Evolutionary conservation across 2,797 vertebrate species (phyloP).

Genomic region (Acrossocheilus wenchowensis): DNA sequence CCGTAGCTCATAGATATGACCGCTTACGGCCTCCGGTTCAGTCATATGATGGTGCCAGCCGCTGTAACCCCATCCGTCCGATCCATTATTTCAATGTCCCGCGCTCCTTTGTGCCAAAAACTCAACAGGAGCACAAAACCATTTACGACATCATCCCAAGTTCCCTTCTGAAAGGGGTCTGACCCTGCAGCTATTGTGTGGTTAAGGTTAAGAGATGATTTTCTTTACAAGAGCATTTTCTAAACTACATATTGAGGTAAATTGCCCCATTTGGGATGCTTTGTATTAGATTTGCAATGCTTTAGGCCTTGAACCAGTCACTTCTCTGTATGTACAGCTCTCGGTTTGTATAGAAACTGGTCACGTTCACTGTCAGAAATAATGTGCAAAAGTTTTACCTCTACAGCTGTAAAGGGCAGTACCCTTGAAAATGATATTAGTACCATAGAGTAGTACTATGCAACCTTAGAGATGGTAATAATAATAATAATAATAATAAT

Average conservation of each 20-base stretch:
- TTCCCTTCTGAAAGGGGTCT: constrained; percentile 4
- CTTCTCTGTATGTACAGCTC: background rate
- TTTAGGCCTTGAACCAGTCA: background rate
- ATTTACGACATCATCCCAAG: constrained; percentile 41
- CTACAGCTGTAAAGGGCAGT: background rate
- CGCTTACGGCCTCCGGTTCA: constrained; percentile 30
- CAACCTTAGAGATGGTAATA: too few species aligned
- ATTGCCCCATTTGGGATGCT: background rate
- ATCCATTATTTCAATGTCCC: constrained; percentile 41
- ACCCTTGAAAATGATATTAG: background rate
- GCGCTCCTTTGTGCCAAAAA: constrained; percentile 5
- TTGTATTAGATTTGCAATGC: background rate
- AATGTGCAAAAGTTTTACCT: background rate
- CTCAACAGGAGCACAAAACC: constrained; percentile 5
- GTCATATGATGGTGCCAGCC: constrained; percentile 61
- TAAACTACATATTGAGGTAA: background rate
- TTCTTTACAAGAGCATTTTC: background rate
- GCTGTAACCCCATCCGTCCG: constrained; percentile 51
- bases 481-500: too few species aligned
- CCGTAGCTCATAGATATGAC: constrained; percentile 39
- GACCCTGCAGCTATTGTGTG: constrained; percentile 15
- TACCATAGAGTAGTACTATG: background rate
- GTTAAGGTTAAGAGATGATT: constrained; percentile 28
- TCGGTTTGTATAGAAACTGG: background rate
- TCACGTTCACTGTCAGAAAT: background rate